Evolutionary conservation across 35 echinoderm and acorn worm genomes (phyloP).

Genomic region (Heliocidaris erythrogramma): DNA sequence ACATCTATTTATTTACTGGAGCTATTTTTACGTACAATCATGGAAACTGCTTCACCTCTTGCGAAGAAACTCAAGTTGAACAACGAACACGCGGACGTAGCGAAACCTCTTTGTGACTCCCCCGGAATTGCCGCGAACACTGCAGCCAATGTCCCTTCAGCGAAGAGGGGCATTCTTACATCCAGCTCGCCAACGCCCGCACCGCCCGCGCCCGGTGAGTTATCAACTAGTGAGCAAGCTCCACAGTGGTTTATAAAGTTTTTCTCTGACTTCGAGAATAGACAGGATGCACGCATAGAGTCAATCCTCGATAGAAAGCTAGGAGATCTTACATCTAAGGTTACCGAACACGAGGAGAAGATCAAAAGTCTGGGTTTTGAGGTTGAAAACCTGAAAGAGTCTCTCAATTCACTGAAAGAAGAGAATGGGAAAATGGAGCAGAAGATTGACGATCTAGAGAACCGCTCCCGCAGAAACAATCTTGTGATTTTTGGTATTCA

Average conservation of each 20-base stretch:
- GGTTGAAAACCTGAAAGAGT: not conserved
- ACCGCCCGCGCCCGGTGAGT: too few species aligned
- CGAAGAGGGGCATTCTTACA: too few species aligned
- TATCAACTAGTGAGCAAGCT: not conserved
- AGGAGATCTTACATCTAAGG: not conserved
- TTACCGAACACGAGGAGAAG: not conserved
- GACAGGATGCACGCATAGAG: not conserved
- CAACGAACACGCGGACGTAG: too few species aligned
- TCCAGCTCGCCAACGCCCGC: too few species aligned
- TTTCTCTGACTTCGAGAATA: not conserved
- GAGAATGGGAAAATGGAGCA: not conserved
- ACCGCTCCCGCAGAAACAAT: conserved; percentile 2
- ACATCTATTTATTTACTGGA: too few species aligned
- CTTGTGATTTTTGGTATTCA: conserved; percentile 6
- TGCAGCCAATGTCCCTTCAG: too few species aligned
- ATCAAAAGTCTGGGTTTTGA: not conserved
- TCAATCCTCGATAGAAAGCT: not conserved
- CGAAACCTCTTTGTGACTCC: too few species aligned
- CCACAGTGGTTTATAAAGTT: not conserved
- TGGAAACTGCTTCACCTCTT: too few species aligned
- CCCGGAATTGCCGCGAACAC: too few species aligned
- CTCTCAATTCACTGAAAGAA: not conserved
- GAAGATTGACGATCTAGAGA: conserved; percentile 46
- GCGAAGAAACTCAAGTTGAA: too few species aligned
- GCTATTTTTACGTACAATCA: too few species aligned